phyloP scores from a whole-genome alignment of 2,888 invertebrate genomes.

The Habrosyne pyritoides region DNA sequence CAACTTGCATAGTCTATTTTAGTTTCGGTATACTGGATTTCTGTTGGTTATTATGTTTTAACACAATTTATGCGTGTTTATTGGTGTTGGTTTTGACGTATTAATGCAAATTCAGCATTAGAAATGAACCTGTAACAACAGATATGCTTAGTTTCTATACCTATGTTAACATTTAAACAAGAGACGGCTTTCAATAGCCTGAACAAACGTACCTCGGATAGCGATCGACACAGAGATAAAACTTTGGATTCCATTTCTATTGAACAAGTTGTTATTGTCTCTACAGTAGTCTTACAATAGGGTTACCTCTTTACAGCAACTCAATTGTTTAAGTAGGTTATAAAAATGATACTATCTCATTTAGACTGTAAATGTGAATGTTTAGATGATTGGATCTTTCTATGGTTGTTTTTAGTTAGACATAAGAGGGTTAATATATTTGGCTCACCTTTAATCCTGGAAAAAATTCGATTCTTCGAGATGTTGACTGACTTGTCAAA shows the following conservation, averaged over 20 bases:
- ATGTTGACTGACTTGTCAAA: too few relatives aligned
- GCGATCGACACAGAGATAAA: constrained; percentile 45
- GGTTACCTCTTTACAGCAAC: neutral
- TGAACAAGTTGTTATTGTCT: constrained; percentile 19
- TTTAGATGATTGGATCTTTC: too few relatives aligned
- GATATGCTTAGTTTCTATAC: constrained; percentile 39
- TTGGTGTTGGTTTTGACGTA: too few relatives aligned
- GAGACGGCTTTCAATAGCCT: constrained; percentile 41
- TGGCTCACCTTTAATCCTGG: too few relatives aligned
- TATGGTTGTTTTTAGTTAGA: too few relatives aligned
- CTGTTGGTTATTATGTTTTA: too few relatives aligned
- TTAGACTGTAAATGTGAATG: too few relatives aligned
- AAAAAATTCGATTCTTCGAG: too few relatives aligned
- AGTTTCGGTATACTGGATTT: constrained; percentile 4
- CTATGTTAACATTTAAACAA: constrained; percentile 42
- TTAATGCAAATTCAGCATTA: neutral
- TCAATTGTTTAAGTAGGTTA: neutral
- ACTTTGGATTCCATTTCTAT: constrained; percentile 50
- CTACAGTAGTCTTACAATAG: neutral
- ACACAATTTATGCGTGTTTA: too few relatives aligned
- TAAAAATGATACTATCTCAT: neutral
- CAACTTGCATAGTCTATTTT: constrained; percentile 29
- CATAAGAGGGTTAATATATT: too few relatives aligned
- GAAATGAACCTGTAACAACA: constrained; percentile 23
- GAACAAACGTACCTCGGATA: constrained; percentile 46